Conservation (phyloP, 2,888 invertebrate species). For the Miltochrista miniata region DNA sequence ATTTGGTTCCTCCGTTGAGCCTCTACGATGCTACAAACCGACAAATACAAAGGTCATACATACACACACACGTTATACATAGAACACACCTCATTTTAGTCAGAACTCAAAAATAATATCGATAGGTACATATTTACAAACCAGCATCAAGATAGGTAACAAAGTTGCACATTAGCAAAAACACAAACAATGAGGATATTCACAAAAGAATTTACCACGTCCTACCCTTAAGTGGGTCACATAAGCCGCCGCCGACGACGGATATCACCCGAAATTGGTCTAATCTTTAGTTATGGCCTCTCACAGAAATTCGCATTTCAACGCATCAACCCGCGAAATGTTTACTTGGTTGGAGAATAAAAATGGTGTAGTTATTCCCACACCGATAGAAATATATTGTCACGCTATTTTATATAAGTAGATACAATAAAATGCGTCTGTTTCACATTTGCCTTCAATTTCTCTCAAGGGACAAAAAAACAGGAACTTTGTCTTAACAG, state of each 20-base stretch:
- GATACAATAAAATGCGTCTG: slow-evolving; percentile 48
- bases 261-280: slow-evolving; percentile 63
- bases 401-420: slow-evolving; percentile 45
- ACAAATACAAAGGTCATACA: too few species aligned
- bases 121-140: too few species aligned
- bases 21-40: too few species aligned
- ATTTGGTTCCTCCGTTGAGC: too few species aligned
- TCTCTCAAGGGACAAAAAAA: slow-evolving; percentile 34
- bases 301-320: slow-evolving; percentile 53
- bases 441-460: slow-evolving; percentile 45
- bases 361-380: slow-evolving; percentile 29
- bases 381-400: slow-evolving; percentile 34
- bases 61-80: too few species aligned
- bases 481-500: slow-evolving; percentile 19
- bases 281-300: slow-evolving; percentile 68
- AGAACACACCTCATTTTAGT: too few species aligned
- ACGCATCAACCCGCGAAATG: slow-evolving; percentile 30
- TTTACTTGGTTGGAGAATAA: slow-evolving; percentile 32
- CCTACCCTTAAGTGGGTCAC: slow-evolving; percentile 57
- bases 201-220: slow-evolving; percentile 62
- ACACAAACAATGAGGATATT: slow-evolving; percentile 44
- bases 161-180: slow-evolving; percentile 22
- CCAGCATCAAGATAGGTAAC: slow-evolving; percentile 8
- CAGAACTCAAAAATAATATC: too few species aligned
- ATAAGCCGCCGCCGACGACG: slow-evolving; percentile 33